Evolutionary conservation across 2,888 invertebrate genomes (phyloP), one percentile per base, ranked within the genome.

Genomic region (Apotomis turbidana): DNA sequence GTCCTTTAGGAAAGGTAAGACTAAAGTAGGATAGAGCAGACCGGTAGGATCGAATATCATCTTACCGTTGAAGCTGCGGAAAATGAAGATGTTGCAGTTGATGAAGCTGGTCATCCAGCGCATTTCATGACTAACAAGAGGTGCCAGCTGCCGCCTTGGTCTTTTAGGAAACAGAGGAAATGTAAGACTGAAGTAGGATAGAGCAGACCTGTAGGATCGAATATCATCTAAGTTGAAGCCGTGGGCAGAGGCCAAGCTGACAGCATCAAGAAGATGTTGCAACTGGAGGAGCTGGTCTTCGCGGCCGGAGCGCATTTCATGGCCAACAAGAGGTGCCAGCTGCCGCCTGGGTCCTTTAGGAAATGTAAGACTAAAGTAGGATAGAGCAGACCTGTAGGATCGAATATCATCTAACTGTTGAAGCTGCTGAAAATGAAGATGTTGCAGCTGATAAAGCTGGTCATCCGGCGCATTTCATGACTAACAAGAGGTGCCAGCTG

Each of bases 71-170:
- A 44, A n/a, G 61, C 79, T 0, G 75, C 74, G 4, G 80, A 44
- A 8, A 3, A 6, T 0, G 44, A 95, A 95, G 84, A 87, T 97
- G 44, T 93, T 99, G 46, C 98, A 99, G 85, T 93, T 99, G 9
- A 99, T 99, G 74, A 98, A 99, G 83, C 87, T 99, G 78, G 94
- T 97, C n/a, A n/a, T n/a, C n/a, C n/a, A n/a, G 97, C 98, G 0
- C 99, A 99, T 93, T 97, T 99, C 86, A 99, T 99, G 99, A 98
- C 99, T 4, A 99, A 99, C 89, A 99, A 99, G 90, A 94, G 97
- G 15, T 99, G 99, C 85, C 97, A 98, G 83, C 93, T 99, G 76
- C 99, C 99, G 0, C 99, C 99, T 76, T 99, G 99, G 0, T 99
- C 99, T 0, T 99, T 98, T 87, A 94, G 99, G 78, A 99, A 99